Percentiles rank a stretch among this genome's conserved stretches.
phyloP scores from a whole-genome alignment of 2,797 vertebrate genomes.

The Discoglossus pictus region DNA sequence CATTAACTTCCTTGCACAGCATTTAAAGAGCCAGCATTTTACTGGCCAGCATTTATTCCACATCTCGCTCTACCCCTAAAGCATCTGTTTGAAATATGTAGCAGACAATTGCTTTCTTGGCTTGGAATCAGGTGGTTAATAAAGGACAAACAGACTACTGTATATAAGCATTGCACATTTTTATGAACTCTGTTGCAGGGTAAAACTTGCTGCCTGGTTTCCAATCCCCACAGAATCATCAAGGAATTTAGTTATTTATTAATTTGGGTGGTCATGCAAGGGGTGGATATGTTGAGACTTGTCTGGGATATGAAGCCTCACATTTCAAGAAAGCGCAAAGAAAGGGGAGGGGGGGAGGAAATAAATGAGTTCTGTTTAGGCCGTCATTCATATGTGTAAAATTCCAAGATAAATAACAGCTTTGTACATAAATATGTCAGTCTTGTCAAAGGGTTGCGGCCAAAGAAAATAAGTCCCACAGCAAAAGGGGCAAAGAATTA shows the following conservation, averaged over 20 bases:
- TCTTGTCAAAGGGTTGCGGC: conserved; percentile 57
- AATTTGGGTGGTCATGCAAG: conserved; percentile 66
- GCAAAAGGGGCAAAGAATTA: conserved; percentile 55
- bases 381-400: conserved; percentile 69
- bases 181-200: conserved; percentile 70
- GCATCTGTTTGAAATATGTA: conserved; percentile 94
- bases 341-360: conserved; percentile 38
- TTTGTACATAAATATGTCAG: conserved; percentile 70
- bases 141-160: conserved; percentile 77
- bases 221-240: conserved; percentile 70
- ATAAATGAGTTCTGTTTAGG: conserved; percentile 64
- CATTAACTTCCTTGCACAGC: conserved; percentile 70
- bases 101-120: conserved; percentile 79
- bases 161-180: conserved; percentile 71
- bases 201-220: conserved; percentile 62
- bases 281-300: conserved; percentile 68
- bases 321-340: conserved; percentile 51
- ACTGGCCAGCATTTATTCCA: conserved; percentile 76
- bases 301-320: conserved; percentile 61
- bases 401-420: conserved; percentile 70
- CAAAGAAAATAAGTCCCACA: conserved; percentile 63
- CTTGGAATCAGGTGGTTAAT: conserved; percentile 80
- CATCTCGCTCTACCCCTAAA: conserved; percentile 72
- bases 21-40: conserved; percentile 76
- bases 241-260: conserved; percentile 72